These are phyloP conservation scores for Euleptes europaea DNA, from an alignment of 2,113 vertebrate genomes.

Conservation along the genomic window DNA sequence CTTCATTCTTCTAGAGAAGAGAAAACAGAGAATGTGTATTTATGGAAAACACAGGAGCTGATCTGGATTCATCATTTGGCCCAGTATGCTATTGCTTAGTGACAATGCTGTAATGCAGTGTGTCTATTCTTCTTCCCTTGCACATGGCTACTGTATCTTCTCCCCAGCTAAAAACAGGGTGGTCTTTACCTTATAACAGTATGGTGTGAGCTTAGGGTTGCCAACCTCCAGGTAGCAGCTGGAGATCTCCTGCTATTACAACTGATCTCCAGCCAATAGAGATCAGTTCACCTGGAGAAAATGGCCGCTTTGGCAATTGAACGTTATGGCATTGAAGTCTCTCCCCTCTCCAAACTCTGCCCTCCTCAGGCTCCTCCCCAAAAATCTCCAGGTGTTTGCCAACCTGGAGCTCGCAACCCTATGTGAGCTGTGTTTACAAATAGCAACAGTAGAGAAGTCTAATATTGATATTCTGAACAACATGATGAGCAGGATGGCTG, in stretches of 20 bases:
- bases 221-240: too few relatives aligned
- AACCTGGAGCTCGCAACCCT: too few relatives aligned
- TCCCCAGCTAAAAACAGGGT: neutral
- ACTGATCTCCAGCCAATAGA: too few relatives aligned
- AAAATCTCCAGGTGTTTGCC: too few relatives aligned
- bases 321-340: too few relatives aligned
- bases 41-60: slow-evolving; percentile 7
- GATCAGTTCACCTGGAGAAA: too few relatives aligned
- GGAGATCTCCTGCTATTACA: too few relatives aligned
- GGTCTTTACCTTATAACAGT: neutral
- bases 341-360: too few relatives aligned
- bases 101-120: neutral
- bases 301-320: too few relatives aligned
- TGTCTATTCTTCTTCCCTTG: neutral
- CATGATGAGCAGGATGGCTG: neutral
- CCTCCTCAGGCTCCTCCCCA: too few relatives aligned
- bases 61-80: neutral
- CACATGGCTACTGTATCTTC: neutral
- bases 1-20: slow-evolving; percentile 17
- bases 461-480: neutral
- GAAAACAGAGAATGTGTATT: neutral
- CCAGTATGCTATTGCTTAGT: neutral
- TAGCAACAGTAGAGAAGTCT: neutral
- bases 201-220: too few relatives aligned
- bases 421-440: neutral